Percentiles rank a stretch among this genome's conserved stretches.
phyloP scores from a whole-genome alignment of 2,113 vertebrate genomes.

The Albula goreensis region DNA sequence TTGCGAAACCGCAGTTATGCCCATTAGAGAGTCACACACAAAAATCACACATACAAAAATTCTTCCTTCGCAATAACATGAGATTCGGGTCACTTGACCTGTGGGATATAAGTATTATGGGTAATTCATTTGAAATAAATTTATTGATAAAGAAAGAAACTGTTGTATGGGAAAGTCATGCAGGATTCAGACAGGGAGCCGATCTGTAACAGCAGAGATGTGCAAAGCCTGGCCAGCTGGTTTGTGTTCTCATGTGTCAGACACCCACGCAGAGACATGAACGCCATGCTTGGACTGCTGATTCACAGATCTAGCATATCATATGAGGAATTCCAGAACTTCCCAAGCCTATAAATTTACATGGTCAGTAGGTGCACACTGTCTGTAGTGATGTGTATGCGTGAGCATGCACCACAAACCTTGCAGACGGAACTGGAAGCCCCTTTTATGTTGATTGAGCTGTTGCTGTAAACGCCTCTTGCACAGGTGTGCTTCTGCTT shows the following conservation, averaged over 20 bases:
- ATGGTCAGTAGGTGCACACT: neutral
- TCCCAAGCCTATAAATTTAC: neutral
- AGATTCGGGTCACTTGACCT: neutral
- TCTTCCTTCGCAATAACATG: neutral
- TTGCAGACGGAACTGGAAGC: neutral
- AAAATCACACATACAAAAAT: neutral
- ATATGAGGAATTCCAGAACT: neutral
- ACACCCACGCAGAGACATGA: neutral
- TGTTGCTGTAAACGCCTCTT: neutral
- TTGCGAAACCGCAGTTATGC: neutral
- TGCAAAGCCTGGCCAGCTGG: neutral
- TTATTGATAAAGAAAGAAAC: too few species aligned
- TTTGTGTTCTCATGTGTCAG: neutral
- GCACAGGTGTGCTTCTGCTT: neutral
- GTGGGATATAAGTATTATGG: too few species aligned
- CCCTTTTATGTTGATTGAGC: neutral
- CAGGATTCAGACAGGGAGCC: too few species aligned
- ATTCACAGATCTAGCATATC: neutral
- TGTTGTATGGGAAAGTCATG: too few species aligned
- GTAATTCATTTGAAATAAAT: too few species aligned
- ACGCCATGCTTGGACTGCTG: neutral
- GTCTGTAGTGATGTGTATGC: neutral
- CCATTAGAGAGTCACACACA: neutral
- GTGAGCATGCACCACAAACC: neutral
- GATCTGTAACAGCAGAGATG: too few species aligned